Evolutionary conservation across 2,113 vertebrate species (phyloP).

Genomic region (Dipodomys merriami): DNA sequence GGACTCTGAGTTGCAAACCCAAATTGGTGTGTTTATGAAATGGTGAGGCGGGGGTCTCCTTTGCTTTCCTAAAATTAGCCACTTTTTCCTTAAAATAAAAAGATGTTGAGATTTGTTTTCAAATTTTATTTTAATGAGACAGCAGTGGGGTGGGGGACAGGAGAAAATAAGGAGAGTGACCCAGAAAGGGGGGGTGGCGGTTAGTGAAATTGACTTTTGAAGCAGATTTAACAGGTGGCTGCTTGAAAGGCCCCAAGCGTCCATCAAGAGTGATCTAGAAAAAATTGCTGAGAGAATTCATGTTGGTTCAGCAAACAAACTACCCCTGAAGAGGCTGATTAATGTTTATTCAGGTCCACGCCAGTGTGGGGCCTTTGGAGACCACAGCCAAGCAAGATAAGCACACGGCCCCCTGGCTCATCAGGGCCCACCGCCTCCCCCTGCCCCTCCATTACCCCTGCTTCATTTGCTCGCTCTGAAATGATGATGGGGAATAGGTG

Average conservation of each 20-base stretch:
- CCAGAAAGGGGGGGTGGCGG: background rate
- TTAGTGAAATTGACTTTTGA: background rate
- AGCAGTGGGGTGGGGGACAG: background rate
- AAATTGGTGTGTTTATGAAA: background rate
- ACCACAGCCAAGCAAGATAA: background rate
- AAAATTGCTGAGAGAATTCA: constrained; percentile 29
- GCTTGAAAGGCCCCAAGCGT: background rate
- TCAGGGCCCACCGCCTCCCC: background rate
- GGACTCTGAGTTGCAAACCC: background rate
- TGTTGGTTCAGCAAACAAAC: constrained; percentile 55
- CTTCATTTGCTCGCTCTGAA: constrained; percentile 31
- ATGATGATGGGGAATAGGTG: background rate
- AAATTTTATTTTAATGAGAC: background rate
- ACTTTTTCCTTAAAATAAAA: background rate
- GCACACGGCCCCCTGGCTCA: fast-evolving
- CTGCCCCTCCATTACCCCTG: background rate
- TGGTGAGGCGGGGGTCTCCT: background rate
- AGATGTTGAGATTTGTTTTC: background rate
- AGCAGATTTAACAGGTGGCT: background rate
- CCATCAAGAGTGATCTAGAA: constrained; percentile 22
- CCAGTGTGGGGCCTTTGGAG: fast-evolving
- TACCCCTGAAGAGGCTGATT: constrained; percentile 13
- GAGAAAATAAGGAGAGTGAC: no score
- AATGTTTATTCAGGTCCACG: background rate
- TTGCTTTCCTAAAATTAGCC: background rate